A percentile compares a stretch with the other conserved stretches of the same genome.
Evolutionary conservation across 2,113 vertebrate genomes (phyloP).

Genomic region (Scatophagus argus): DNA sequence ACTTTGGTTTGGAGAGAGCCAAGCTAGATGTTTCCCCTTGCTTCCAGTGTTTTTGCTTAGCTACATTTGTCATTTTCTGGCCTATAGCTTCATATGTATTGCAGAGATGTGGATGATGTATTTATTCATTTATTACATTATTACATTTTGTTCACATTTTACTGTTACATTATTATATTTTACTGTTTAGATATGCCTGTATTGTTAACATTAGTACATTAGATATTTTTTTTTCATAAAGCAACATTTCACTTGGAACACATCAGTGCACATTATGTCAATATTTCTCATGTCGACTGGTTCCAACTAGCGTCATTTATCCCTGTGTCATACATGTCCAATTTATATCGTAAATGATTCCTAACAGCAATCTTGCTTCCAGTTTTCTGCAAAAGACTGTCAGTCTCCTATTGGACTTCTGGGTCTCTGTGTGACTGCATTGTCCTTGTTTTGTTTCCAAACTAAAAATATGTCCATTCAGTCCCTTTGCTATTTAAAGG

Average conservation of each 20-base stretch:
- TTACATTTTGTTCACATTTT: too few species aligned
- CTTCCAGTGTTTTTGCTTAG: background rate
- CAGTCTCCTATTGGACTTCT: background rate
- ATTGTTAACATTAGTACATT: too few species aligned
- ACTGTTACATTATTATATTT: too few species aligned
- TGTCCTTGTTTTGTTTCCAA: slow-evolving; percentile 59
- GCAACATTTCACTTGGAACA: too few species aligned
- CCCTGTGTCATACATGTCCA: too few species aligned
- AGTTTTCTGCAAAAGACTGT: background rate
- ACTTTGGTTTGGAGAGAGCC: background rate
- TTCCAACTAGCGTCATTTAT: too few species aligned
- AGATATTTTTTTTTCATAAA: too few species aligned
- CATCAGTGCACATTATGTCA: too few species aligned
- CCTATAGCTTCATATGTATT: background rate
- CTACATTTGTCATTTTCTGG: background rate
- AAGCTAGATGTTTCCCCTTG: background rate
- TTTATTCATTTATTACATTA: background rate
- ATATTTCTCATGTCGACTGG: too few species aligned
- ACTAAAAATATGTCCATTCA: slow-evolving; percentile 69
- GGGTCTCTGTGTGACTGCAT: slow-evolving; percentile 14
- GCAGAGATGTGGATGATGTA: background rate
- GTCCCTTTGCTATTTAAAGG: slow-evolving; percentile 65
- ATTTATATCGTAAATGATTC: background rate
- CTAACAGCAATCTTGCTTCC: background rate
- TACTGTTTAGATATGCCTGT: too few species aligned